phyloP scores from a whole-genome alignment of 2,113 vertebrate genomes.

The Benitochromis conjunctus region DNA sequence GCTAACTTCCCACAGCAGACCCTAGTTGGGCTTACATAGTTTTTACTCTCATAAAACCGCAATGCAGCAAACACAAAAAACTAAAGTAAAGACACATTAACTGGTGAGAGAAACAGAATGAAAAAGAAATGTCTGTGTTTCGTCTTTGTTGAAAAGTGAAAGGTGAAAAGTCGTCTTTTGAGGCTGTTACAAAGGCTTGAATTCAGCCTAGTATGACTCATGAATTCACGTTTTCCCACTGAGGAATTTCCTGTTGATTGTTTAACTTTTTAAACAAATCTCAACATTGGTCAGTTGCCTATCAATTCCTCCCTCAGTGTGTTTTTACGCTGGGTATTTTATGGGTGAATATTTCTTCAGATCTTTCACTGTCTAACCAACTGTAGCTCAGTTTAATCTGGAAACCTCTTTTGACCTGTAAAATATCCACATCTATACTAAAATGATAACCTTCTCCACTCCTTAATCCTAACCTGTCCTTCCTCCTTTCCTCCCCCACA shows the following conservation, averaged over 20 bases:
- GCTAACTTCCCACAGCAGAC: not conserved
- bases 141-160: not conserved
- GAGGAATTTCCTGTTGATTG: not conserved
- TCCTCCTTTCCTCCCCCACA: conserved; percentile 54
- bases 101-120: not conserved
- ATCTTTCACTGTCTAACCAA: not conserved
- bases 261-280: not conserved
- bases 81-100: not conserved
- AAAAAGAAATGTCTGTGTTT: not conserved
- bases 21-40: not conserved
- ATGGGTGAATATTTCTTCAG: not conserved
- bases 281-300: not conserved
- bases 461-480: conserved; percentile 46
- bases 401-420: not conserved
- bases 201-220: not conserved
- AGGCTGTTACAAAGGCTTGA: not conserved
- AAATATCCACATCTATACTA: not conserved
- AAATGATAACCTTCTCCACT: not conserved
- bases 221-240: not conserved
- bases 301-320: not conserved
- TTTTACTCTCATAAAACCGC: not conserved
- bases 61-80: not conserved
- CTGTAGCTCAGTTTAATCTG: not conserved
- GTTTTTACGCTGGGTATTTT: not conserved
- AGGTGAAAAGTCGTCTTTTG: not conserved